These are phyloP conservation scores for Poliocrania exsul DNA, from an alignment of 2,797 vertebrate species.

Conservation along the genomic window DNA sequence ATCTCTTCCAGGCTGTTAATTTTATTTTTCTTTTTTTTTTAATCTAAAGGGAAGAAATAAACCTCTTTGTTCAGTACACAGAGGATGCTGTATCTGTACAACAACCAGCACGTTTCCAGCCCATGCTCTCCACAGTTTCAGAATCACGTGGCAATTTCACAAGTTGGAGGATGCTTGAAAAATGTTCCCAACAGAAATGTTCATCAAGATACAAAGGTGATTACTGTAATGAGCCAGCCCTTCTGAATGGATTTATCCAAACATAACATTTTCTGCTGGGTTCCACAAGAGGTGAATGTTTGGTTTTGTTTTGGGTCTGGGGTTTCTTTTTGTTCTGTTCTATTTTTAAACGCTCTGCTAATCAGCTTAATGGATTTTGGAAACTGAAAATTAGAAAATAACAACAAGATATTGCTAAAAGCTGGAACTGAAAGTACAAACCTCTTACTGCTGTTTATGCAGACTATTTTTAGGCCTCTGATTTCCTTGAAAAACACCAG, in stretches of 20 bases:
- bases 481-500: constrained; percentile 76
- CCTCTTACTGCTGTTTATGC: constrained; percentile 72
- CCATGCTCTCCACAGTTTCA: neutral
- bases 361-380: constrained; percentile 57
- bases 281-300: neutral
- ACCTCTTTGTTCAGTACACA: neutral
- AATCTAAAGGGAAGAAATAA: neutral
- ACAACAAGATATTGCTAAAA: constrained; percentile 67
- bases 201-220: neutral
- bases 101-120: neutral
- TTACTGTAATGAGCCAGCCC: neutral
- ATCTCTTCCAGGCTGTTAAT: neutral
- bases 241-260: neutral
- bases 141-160: neutral
- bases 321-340: neutral
- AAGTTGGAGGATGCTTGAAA: neutral
- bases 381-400: constrained; percentile 65
- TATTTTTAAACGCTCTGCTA: constrained; percentile 31
- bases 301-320: neutral
- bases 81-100: neutral
- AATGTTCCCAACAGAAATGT: neutral
- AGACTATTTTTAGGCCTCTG: constrained; percentile 73
- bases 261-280: neutral
- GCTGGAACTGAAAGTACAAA: constrained; percentile 69
- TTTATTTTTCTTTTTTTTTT: neutral